These are phyloP conservation scores for Druon quercuslanigerum DNA, from an alignment of 1,140 invertebrate species.

Conservation along the genomic window DNA sequence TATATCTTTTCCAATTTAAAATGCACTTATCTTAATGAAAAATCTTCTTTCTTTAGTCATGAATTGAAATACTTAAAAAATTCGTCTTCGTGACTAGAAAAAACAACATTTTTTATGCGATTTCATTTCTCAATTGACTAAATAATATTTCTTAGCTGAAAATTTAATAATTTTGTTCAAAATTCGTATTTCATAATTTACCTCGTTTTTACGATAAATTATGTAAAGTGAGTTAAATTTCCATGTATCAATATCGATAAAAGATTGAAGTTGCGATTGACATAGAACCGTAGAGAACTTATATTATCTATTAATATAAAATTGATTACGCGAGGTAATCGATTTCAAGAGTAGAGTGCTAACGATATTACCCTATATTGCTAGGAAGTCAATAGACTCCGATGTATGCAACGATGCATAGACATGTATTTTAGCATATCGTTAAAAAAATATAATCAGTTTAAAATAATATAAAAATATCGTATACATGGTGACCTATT, in stretches of 20 bases:
- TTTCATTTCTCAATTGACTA: too few relatives aligned
- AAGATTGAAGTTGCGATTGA: conserved; percentile 5
- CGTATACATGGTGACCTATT: too few relatives aligned
- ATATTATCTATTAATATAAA: conserved; percentile 23
- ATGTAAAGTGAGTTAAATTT: conserved; percentile 17
- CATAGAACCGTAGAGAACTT: not conserved
- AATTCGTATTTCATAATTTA: too few relatives aligned
- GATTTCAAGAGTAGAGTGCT: conserved; percentile 14
- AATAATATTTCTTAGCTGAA: too few relatives aligned
- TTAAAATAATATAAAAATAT: not conserved
- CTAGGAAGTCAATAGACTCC: conserved; percentile 8
- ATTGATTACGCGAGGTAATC: conserved; percentile 14
- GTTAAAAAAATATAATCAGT: not conserved
- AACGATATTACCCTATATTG: conserved; percentile 29
- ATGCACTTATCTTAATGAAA: too few relatives aligned
- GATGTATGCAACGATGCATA: not conserved
- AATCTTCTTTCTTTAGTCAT: too few relatives aligned
- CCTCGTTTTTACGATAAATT: not conserved
- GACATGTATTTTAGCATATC: not conserved
- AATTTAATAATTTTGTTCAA: too few relatives aligned
- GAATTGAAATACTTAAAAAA: too few relatives aligned
- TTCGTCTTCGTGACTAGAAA: too few relatives aligned
- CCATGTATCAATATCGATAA: not conserved
- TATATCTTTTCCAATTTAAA: too few relatives aligned
- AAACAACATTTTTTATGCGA: too few relatives aligned